Evolutionary conservation across 1,140 invertebrate species (phyloP).

Genomic region (Leptestheria dahalacensis): DNA sequence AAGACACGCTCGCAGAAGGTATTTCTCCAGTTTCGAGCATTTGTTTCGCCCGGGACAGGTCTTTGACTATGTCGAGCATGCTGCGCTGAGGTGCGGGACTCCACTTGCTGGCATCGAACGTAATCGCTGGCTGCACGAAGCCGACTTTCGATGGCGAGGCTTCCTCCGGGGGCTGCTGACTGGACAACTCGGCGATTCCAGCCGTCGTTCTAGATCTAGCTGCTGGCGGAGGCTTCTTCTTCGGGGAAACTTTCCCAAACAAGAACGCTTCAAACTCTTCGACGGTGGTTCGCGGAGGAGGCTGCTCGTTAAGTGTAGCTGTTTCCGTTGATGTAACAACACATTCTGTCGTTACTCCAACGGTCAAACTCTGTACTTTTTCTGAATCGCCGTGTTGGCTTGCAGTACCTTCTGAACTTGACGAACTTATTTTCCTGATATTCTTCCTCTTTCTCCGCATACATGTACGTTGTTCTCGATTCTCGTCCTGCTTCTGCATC

Average conservation of each 20-base stretch:
- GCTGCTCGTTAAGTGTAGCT: background rate
- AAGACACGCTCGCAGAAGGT: background rate
- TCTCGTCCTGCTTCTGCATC: too few species aligned
- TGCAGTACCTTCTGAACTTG: background rate
- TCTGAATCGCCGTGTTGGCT: background rate
- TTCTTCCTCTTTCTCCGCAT: background rate
- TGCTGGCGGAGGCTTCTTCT: background rate
- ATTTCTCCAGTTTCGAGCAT: background rate
- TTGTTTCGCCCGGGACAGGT: background rate
- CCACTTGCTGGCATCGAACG: background rate
- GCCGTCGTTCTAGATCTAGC: background rate
- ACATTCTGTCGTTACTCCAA: background rate
- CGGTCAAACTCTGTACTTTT: background rate
- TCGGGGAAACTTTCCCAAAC: background rate
- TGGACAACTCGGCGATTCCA: too few species aligned
- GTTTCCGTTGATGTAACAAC: background rate
- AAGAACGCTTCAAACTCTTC: slow-evolving; percentile 4
- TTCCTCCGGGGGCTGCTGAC: too few species aligned
- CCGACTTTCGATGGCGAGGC: background rate
- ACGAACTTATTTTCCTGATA: background rate
- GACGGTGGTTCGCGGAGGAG: background rate
- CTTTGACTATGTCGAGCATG: background rate
- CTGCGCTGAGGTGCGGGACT: background rate
- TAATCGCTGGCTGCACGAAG: background rate
- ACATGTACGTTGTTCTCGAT: background rate